Evolutionary conservation across 2,888 invertebrate species (phyloP).

Genomic region (Penaeus monodon): DNA sequence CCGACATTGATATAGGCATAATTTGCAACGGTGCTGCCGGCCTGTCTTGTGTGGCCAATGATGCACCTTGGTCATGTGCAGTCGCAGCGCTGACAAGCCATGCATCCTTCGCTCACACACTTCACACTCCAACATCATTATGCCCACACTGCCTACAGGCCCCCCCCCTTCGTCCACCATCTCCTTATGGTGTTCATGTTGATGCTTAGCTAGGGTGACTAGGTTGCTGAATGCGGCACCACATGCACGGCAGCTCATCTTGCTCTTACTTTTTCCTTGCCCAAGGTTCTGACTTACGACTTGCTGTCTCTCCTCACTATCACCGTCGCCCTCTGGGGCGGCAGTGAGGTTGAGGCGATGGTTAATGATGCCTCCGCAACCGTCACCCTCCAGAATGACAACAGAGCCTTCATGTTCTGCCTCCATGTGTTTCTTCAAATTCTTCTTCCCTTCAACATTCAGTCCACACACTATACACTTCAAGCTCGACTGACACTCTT

Average conservation of each 20-base stretch:
- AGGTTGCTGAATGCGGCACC: constrained; percentile 21
- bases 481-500: no score
- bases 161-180: not conserved
- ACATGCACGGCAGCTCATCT: constrained; percentile 24
- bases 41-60: not conserved
- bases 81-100: constrained; percentile 26
- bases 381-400: constrained; percentile 45
- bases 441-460: not conserved
- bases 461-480: no score
- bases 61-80: constrained; percentile 39
- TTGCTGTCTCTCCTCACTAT: not conserved
- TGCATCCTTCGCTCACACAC: constrained; percentile 43
- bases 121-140: constrained; percentile 43
- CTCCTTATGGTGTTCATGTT: constrained; percentile 14
- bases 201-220: constrained; percentile 21
- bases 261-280: not conserved
- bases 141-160: not conserved
- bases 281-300: no score
- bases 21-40: constrained; percentile 31
- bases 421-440: not conserved
- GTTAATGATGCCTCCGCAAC: constrained; percentile 33
- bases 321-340: not conserved
- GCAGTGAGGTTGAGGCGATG: constrained; percentile 10
- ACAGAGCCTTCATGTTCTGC: not conserved
- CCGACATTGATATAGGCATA: constrained; percentile 34